These are phyloP conservation scores for Pyrgus malvae DNA, from an alignment of 2,888 invertebrate species.

Conservation along the genomic window DNA sequence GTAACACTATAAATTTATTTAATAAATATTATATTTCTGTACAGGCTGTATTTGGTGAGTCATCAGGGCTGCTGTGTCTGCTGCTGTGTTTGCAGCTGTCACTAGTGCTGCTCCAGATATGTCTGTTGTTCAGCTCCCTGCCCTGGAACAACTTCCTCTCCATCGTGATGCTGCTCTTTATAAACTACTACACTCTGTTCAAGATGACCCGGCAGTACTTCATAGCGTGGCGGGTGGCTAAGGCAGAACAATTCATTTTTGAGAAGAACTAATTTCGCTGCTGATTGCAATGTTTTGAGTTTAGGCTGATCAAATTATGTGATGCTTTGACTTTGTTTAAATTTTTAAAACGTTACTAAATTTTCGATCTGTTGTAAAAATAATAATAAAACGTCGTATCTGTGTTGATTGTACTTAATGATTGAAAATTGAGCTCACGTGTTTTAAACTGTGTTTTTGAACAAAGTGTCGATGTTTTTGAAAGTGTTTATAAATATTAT, in stretches of 20 bases:
- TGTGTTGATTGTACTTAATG: constrained; percentile 46
- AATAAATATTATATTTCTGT: not conserved
- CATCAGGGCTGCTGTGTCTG: constrained; percentile 88
- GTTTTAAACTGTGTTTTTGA: constrained; percentile 41
- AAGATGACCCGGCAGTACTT: constrained; percentile 93
- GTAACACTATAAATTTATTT: too few species aligned
- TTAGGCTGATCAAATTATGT: constrained; percentile 6
- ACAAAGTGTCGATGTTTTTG: constrained; percentile 34
- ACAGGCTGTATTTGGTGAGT: constrained; percentile 94
- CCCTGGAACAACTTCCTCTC: constrained; percentile 97
- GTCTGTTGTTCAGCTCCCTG: constrained; percentile 88
- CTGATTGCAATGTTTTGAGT: not conserved
- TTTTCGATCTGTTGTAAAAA: constrained; percentile 13
- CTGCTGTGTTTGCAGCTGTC: constrained; percentile 87
- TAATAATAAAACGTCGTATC: not conserved
- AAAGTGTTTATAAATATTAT: constrained; percentile 37
- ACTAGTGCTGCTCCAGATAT: constrained; percentile 89
- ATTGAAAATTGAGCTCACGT: constrained; percentile 39
- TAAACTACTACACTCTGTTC: constrained; percentile 95
- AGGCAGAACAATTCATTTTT: constrained; percentile 86
- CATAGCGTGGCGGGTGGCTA: constrained; percentile 91
- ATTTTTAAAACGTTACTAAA: not conserved
- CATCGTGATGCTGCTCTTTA: constrained; percentile 91
- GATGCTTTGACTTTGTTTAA: not conserved
- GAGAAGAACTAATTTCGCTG: constrained; percentile 67